Evolutionary conservation across 2,888 invertebrate genomes (phyloP).

Genomic region (Dryobota labecula): DNA sequence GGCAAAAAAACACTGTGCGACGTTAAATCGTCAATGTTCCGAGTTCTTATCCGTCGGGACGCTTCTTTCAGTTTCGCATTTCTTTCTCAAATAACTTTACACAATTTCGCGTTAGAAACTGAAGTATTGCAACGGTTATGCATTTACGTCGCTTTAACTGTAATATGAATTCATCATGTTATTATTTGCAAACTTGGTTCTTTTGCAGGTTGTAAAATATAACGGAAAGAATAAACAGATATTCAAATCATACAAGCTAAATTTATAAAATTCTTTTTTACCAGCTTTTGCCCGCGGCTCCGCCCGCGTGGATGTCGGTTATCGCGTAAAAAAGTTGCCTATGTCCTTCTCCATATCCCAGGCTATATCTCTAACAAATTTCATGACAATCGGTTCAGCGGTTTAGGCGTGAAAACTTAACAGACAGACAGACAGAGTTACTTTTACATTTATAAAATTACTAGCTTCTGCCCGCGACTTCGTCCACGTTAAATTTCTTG

Average conservation of each 20-base stretch:
- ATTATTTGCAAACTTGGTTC: constrained; percentile 5
- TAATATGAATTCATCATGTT: constrained; percentile 19
- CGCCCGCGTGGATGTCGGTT: too few relatives aligned
- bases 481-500: too few relatives aligned
- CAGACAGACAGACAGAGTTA: too few relatives aligned
- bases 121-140: not conserved
- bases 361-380: too few relatives aligned
- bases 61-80: constrained; percentile 11
- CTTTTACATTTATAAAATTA: too few relatives aligned
- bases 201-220: not conserved
- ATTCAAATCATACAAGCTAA: not conserved
- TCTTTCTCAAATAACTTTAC: constrained; percentile 12
- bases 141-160: not conserved
- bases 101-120: not conserved
- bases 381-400: too few relatives aligned
- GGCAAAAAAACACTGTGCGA: too few relatives aligned
- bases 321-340: too few relatives aligned
- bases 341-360: too few relatives aligned
- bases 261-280: not conserved
- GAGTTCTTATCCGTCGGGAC: constrained; percentile 16
- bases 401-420: too few relatives aligned
- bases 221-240: not conserved
- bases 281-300: too few relatives aligned
- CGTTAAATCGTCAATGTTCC: constrained; percentile 32
- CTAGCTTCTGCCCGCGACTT: too few relatives aligned